Conservation (phyloP, 1,140 invertebrate species). For the Sarcophaga bullata region DNA sequence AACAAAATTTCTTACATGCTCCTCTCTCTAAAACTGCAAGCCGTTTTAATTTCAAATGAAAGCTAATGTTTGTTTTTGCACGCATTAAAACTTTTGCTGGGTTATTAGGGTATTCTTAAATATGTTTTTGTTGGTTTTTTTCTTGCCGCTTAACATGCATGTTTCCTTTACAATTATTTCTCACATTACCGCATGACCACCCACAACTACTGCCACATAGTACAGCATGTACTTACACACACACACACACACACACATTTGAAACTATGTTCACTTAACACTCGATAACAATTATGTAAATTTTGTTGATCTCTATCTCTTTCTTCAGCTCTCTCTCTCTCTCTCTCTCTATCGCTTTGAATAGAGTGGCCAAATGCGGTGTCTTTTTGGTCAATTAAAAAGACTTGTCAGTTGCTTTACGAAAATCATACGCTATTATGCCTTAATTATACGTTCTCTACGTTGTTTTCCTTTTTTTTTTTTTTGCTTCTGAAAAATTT, state of each 20-base stretch:
- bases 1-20: no score
- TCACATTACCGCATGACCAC: neutral
- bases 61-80: no score
- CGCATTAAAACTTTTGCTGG: no score
- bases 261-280: neutral
- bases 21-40: no score
- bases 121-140: no score
- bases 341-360: no score
- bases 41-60: no score
- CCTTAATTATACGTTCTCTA: neutral
- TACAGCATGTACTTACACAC: no score
- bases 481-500: neutral
- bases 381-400: neutral
- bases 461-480: neutral
- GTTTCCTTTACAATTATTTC: conserved; percentile 9
- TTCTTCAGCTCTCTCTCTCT: no score
- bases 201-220: neutral
- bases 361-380: neutral
- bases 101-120: no score
- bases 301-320: neutral
- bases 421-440: neutral
- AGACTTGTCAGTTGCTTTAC: neutral
- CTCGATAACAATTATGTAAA: conserved; percentile 1
- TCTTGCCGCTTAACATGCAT: neutral
- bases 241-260: no score